Percentiles rank a stretch among this genome's conserved stretches.
phyloP scores from a whole-genome alignment of 2,888 invertebrate genomes.

The Dryomyza anilis region DNA sequence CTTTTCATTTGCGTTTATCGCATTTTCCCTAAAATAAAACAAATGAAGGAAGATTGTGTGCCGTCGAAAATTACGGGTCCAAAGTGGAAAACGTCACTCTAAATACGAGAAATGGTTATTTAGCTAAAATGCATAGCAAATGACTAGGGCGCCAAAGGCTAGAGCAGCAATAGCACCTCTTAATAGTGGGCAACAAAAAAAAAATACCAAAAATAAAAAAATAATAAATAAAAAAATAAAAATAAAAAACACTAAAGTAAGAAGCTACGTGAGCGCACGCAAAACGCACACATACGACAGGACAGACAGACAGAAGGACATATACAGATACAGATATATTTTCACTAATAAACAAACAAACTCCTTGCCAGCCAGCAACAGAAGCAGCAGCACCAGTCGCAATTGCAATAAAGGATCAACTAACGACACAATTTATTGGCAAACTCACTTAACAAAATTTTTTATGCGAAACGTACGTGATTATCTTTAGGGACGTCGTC shows the following conservation, averaged over 20 bases:
- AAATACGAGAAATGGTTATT: too few relatives aligned
- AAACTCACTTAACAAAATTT: constrained; percentile 23
- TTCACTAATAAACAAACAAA: not conserved
- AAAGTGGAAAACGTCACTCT: too few relatives aligned
- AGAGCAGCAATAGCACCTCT: too few relatives aligned
- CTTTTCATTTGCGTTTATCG: not conserved
- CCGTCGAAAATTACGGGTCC: too few relatives aligned
- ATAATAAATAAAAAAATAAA: not conserved
- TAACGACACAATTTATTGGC: constrained; percentile 18
- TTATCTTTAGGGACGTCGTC: constrained; percentile 9
- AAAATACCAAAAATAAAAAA: too few relatives aligned
- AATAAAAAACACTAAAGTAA: not conserved
- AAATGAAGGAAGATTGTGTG: not conserved
- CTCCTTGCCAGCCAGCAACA: not conserved
- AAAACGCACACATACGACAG: not conserved
- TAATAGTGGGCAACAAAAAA: too few relatives aligned
- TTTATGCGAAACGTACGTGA: constrained; percentile 21
- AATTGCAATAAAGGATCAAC: constrained; percentile 20
- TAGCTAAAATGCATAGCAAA: too few relatives aligned
- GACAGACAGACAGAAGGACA: not conserved
- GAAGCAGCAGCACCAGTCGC: too few relatives aligned
- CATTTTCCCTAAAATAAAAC: not conserved
- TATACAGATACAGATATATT: not conserved
- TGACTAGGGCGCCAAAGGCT: too few relatives aligned
- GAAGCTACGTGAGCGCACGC: not conserved